These are phyloP conservation scores for Lasiurus borealis DNA, from an alignment of 2,113 vertebrate species.

Conservation along the genomic window DNA sequence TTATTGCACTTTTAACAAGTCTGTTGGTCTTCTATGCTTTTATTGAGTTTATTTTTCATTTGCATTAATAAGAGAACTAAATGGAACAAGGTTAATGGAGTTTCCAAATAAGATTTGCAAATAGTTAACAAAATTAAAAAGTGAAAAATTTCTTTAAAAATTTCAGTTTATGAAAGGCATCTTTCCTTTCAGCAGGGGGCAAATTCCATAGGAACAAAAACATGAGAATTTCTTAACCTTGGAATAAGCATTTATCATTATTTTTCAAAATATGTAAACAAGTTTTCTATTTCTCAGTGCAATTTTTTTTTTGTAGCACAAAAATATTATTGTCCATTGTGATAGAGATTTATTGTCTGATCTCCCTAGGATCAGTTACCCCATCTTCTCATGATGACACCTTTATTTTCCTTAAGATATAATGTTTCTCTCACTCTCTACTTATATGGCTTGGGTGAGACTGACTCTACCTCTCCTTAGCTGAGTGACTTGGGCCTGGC, in stretches of 20 bases:
- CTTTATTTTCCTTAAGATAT: not conserved
- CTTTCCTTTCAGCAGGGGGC: not conserved
- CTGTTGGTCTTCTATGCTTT: not conserved
- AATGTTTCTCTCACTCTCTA: not conserved
- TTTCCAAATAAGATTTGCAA: constrained; percentile 33
- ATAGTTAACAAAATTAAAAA: constrained; percentile 27
- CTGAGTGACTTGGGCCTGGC: not conserved
- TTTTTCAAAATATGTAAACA: constrained; percentile 35
- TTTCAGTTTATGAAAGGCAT: constrained; percentile 37
- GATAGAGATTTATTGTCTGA: not conserved
- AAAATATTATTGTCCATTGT: not conserved
- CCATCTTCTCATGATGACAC: not conserved
- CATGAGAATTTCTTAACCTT: constrained; percentile 7
- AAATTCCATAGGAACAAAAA: constrained; percentile 7
- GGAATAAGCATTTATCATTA: not conserved
- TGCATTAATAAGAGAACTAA: constrained; percentile 15
- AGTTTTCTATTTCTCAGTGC: not conserved
- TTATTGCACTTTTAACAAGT: constrained; percentile 15
- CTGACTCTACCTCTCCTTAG: not conserved
- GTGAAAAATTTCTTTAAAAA: not conserved
- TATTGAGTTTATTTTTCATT: constrained; percentile 2
- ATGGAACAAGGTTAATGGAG: not conserved
- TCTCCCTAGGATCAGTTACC: not conserved
- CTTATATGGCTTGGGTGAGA: not conserved
- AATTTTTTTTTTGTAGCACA: not conserved